Conservation (phyloP, 2,888 invertebrate genomes). For the Platycheirus rosarum region DNA sequence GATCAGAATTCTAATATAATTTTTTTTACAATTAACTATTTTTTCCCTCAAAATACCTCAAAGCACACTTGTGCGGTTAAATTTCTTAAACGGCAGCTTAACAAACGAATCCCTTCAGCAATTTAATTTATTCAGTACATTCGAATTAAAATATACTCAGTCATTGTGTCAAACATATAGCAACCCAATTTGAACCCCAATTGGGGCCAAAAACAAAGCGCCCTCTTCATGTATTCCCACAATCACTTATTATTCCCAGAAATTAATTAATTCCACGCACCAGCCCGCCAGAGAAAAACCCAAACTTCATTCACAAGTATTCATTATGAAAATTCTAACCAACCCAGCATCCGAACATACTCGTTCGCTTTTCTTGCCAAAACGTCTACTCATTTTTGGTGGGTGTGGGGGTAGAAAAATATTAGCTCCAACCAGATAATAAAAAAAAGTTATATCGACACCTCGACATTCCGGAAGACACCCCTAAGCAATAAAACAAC, state of each 20-base stretch:
- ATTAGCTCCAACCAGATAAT: slow-evolving; percentile 25
- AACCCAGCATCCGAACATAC: slow-evolving; percentile 10
- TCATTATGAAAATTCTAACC: slow-evolving; percentile 26
- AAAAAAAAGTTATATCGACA: slow-evolving; percentile 29
- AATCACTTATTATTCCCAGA: slow-evolving; percentile 19
- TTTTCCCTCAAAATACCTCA: no score
- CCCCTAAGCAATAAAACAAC: slow-evolving; percentile 12
- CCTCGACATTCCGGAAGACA: slow-evolving; percentile 13
- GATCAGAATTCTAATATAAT: no score
- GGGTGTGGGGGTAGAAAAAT: background rate
- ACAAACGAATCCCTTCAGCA: background rate
- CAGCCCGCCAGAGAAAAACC: background rate
- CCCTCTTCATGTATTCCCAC: background rate
- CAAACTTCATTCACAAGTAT: slow-evolving; percentile 33
- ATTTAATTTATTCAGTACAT: slow-evolving; percentile 9
- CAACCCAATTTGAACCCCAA: slow-evolving; percentile 1
- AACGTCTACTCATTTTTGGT: background rate
- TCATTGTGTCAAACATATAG: slow-evolving; percentile 1
- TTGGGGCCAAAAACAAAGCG: background rate
- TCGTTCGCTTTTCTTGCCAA: background rate
- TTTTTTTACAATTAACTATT: no score
- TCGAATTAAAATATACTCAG: background rate
- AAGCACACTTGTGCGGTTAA: no score
- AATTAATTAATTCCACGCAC: slow-evolving; percentile 22
- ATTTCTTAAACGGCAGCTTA: no score